Evolutionary conservation across 2,888 invertebrate genomes (phyloP).

Genomic region (Sarcophaga caerulescens): DNA sequence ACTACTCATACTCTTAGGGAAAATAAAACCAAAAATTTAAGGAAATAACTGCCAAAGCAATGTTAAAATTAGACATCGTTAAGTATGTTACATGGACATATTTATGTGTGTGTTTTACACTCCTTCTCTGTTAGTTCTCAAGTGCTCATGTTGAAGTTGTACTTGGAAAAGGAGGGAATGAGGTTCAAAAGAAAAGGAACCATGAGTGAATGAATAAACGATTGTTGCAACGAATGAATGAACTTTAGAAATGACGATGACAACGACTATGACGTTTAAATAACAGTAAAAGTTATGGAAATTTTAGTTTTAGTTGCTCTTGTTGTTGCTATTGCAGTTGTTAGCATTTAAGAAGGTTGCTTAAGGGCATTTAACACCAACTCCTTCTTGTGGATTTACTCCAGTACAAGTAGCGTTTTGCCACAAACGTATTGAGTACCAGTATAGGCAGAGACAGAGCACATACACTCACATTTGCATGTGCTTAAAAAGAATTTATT

Average conservation of each 20-base stretch:
- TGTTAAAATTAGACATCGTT: slow-evolving; percentile 45
- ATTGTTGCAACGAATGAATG: neutral
- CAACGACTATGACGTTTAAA: neutral
- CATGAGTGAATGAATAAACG: neutral
- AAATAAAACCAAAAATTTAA: slow-evolving; percentile 6
- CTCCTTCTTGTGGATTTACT: slow-evolving; percentile 9
- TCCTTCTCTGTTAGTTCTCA: neutral
- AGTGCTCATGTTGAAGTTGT: neutral
- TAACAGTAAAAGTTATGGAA: neutral
- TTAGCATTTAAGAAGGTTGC: slow-evolving; percentile 13
- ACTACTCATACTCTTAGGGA: neutral
- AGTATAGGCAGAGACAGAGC: neutral
- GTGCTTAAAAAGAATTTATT: neutral
- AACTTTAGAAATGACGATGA: neutral
- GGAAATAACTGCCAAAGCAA: neutral
- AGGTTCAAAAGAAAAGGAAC: neutral
- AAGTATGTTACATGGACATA: neutral
- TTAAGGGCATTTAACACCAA: slow-evolving; percentile 26
- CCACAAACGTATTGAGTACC: neutral
- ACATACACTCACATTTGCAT: neutral
- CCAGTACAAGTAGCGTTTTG: neutral
- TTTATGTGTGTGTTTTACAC: no score
- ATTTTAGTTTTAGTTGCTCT: no score
- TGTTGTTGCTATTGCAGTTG: neutral
- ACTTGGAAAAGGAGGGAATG: neutral